A percentile compares a stretch with the other conserved stretches of the same genome.
Evolutionary conservation across 2,888 invertebrate genomes (phyloP).

Genomic region (Ormyrus pomaceus): DNA sequence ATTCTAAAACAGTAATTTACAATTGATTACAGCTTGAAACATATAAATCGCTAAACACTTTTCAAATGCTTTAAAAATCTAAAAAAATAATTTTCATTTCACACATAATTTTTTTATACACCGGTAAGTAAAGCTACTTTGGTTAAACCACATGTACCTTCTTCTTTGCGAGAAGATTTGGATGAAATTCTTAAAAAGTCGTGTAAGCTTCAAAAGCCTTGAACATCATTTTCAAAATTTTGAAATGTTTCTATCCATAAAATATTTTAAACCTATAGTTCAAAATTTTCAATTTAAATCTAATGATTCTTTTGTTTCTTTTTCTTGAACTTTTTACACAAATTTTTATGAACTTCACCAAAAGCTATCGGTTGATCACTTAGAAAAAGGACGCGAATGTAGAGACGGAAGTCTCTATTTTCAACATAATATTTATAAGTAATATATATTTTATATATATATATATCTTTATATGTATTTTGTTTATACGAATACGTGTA

Average conservation of each 20-base stretch:
- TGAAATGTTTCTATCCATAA: not conserved
- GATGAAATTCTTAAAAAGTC: constrained; percentile 49
- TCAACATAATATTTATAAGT: constrained; percentile 57
- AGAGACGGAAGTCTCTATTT: constrained; percentile 46
- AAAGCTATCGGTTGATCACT: constrained; percentile 24
- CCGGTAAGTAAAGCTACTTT: constrained; percentile 52
- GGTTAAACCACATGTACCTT: constrained; percentile 49
- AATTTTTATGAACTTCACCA: constrained; percentile 49
- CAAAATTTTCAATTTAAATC: constrained; percentile 16
- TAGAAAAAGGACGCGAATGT: constrained; percentile 47
- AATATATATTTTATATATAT: constrained; percentile 52
- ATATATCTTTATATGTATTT: constrained; percentile 47
- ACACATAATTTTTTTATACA: constrained; percentile 37
- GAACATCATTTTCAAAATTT: constrained; percentile 4
- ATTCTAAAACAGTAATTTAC: constrained; percentile 27
- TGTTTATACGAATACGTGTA: constrained; percentile 49
- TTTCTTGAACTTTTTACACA: constrained; percentile 35
- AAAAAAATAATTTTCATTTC: constrained; percentile 51
- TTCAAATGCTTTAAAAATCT: constrained; percentile 52
- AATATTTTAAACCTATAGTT: constrained; percentile 15
- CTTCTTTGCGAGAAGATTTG: constrained; percentile 18
- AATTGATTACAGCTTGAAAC: constrained; percentile 20
- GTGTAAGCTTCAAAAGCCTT: constrained; percentile 17
- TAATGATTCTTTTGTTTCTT: constrained; percentile 27
- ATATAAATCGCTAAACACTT: constrained; percentile 31